Conservation (phyloP, 2,888 invertebrate species). For the Rosalia funebris region DNA sequence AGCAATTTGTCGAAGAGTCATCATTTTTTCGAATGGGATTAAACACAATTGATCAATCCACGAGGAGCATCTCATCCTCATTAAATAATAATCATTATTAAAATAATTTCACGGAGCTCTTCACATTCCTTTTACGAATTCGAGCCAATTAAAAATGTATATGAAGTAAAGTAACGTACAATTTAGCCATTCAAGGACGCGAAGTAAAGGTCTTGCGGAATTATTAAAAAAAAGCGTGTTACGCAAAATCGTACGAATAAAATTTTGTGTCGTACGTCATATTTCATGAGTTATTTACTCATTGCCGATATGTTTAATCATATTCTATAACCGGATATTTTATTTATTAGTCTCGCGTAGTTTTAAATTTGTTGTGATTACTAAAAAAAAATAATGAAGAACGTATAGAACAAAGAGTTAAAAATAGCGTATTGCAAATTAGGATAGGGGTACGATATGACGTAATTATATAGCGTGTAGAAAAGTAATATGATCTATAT, state of each 20-base stretch:
- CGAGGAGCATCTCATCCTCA: neutral
- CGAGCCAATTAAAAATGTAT: neutral
- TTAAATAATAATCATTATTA: slow-evolving; percentile 3
- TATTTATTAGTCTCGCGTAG: too few species aligned
- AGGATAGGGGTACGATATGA: too few species aligned
- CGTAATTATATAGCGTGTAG: too few species aligned
- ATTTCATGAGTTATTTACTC: neutral
- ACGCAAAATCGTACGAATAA: neutral
- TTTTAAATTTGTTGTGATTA: too few species aligned
- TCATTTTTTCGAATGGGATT: neutral
- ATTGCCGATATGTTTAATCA: neutral
- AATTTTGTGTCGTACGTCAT: neutral
- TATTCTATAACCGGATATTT: neutral
- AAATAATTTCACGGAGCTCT: slow-evolving; percentile 1
- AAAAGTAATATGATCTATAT: too few species aligned
- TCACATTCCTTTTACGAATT: neutral
- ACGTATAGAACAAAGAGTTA: too few species aligned
- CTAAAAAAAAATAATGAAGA: too few species aligned
- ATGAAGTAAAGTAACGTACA: neutral
- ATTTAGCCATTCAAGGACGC: slow-evolving; percentile 1
- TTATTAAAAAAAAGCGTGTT: too few species aligned
- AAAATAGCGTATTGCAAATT: too few species aligned
- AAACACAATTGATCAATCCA: neutral
- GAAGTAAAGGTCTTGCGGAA: neutral
- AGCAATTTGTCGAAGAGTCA: neutral